These are phyloP conservation scores for Plecturocebus donacophilus DNA, from an alignment of 2,113 vertebrate species.

Conservation along the genomic window DNA sequence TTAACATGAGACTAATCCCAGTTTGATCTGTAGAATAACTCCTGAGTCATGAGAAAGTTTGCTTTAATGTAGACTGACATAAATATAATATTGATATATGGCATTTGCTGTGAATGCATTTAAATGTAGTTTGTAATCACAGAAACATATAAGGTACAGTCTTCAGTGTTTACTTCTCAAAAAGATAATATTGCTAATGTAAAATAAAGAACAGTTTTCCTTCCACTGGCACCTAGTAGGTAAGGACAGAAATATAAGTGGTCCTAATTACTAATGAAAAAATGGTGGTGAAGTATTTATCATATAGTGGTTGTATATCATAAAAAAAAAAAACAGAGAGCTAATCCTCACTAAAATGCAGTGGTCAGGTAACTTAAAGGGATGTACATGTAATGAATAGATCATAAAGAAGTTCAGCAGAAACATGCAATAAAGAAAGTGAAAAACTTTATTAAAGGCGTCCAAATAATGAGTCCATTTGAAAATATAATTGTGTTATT, in stretches of 20 bases:
- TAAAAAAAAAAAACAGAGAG: background rate
- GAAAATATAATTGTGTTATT: background rate
- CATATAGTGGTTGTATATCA: background rate
- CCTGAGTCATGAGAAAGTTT: background rate
- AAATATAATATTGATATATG: background rate
- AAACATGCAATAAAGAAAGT: background rate
- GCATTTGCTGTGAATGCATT: background rate
- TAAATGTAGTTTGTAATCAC: background rate
- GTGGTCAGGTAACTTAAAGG: background rate
- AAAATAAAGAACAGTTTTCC: background rate
- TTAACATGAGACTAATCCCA: background rate
- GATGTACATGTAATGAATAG: background rate
- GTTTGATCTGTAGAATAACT: background rate
- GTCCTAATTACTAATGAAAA: background rate
- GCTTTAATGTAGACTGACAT: background rate
- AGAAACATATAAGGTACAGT: background rate
- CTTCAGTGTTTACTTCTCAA: background rate
- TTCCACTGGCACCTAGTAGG: background rate
- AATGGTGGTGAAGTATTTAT: background rate
- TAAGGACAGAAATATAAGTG: background rate
- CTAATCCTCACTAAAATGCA: background rate
- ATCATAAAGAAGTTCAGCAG: background rate
- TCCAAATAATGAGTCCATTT: background rate
- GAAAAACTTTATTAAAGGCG: background rate
- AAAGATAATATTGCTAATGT: constrained; percentile 6